A percentile compares a stretch with the other conserved stretches of the same genome.
Conservation (phyloP, 2,888 invertebrate genomes). For the Sphinx pinastri region DNA sequence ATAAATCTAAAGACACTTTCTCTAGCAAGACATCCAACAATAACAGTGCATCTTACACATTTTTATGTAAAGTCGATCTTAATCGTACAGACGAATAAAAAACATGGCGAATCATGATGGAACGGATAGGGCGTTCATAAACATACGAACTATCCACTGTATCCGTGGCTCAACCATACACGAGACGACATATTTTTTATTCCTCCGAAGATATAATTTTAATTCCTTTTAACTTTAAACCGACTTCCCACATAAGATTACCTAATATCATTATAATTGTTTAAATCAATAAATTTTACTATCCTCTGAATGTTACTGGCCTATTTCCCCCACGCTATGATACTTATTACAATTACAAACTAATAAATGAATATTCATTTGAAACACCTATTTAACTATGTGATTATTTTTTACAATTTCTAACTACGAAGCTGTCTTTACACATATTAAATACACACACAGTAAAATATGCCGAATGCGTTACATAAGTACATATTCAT, state of each 20-base stretch:
- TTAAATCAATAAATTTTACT: constrained; percentile 6
- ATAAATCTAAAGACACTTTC: constrained; percentile 34
- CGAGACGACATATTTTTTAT: constrained; percentile 26
- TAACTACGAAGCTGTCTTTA: constrained; percentile 71
- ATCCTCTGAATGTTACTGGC: constrained; percentile 41
- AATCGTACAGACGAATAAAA: constrained; percentile 12
- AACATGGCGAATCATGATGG: constrained; percentile 25
- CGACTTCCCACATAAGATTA: constrained; percentile 9
- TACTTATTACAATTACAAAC: constrained; percentile 36
- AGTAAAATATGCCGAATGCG: constrained; percentile 53
- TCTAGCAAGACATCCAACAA: constrained; percentile 42
- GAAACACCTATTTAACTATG: constrained; percentile 59
- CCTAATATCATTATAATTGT: constrained; percentile 20
- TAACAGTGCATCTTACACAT: constrained; percentile 31
- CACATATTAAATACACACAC: constrained; percentile 64
- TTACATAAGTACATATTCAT: constrained; percentile 42
- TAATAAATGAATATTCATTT: constrained; percentile 48
- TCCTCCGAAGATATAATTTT: not conserved
- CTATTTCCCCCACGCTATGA: constrained; percentile 44
- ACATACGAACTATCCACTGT: constrained; percentile 18
- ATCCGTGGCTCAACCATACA: constrained; percentile 28
- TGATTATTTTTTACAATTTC: constrained; percentile 65
- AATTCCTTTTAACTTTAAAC: constrained; percentile 4
- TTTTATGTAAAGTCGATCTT: constrained; percentile 9
- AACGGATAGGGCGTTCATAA: constrained; percentile 26